Percentiles rank a stretch among this genome's conserved stretches.
Evolutionary conservation across 2,888 invertebrate species (phyloP).

Genomic region (Macaria notata): DNA sequence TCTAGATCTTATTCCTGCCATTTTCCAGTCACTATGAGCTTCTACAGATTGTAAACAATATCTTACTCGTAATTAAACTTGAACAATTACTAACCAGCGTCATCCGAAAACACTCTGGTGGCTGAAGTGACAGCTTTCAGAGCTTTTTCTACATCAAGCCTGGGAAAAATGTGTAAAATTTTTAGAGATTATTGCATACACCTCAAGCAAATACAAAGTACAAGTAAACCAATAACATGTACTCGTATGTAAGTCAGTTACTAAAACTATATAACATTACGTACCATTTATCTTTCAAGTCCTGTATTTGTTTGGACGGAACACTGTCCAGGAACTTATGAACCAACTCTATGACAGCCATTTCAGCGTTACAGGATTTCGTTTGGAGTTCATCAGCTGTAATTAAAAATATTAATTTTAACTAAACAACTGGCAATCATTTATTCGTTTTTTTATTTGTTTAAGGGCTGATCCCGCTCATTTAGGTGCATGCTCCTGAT

Average conservation of each 20-base stretch:
- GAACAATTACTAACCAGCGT: slow-evolving; percentile 71
- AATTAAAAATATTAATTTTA: slow-evolving; percentile 17
- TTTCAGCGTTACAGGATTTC: slow-evolving; percentile 84
- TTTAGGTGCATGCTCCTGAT: too few relatives aligned
- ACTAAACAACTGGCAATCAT: too few relatives aligned
- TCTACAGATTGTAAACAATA: too few relatives aligned
- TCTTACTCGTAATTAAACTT: too few relatives aligned
- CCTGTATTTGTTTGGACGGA: slow-evolving; percentile 80
- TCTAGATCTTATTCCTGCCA: too few relatives aligned
- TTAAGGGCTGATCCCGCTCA: too few relatives aligned
- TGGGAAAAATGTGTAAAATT: slow-evolving; percentile 30
- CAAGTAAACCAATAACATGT: too few relatives aligned
- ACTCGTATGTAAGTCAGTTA: too few relatives aligned
- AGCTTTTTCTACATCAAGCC: slow-evolving; percentile 83
- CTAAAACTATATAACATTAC: not conserved
- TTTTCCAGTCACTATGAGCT: too few relatives aligned
- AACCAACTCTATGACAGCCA: slow-evolving; percentile 89
- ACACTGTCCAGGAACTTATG: slow-evolving; percentile 87
- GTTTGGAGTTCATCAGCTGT: slow-evolving; percentile 66
- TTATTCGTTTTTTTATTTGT: too few relatives aligned
- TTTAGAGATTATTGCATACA: too few relatives aligned
- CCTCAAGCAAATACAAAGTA: too few relatives aligned
- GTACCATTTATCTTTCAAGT: slow-evolving; percentile 83
- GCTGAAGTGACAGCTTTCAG: slow-evolving; percentile 83
- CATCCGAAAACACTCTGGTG: slow-evolving; percentile 79